Percentiles rank a stretch among this genome's conserved stretches.
Evolutionary conservation across 2,113 vertebrate genomes (phyloP).

Genomic region (Macroglossus sobrinus): DNA sequence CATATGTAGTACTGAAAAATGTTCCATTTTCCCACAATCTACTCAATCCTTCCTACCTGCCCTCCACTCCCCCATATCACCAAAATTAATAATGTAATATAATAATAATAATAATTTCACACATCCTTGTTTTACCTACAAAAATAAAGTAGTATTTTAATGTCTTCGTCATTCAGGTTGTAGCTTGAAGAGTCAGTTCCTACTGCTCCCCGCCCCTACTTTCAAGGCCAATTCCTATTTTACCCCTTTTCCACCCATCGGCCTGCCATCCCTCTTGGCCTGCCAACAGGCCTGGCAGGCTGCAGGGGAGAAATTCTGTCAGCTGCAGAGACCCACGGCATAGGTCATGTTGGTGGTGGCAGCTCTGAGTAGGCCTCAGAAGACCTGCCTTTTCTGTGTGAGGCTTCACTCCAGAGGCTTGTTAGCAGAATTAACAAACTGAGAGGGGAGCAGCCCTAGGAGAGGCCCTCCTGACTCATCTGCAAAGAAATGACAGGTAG

Average conservation of each 20-base stretch:
- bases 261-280: neutral
- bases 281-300: neutral
- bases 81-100: neutral
- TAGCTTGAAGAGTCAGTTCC: neutral
- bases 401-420: neutral
- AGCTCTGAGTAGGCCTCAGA: neutral
- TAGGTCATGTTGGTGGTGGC: neutral
- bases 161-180: neutral
- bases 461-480: neutral
- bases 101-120: neutral
- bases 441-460: neutral
- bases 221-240: neutral
- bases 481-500: neutral
- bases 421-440: rapidly evolving
- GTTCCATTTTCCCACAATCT: neutral
- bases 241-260: neutral
- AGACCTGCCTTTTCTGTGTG: neutral
- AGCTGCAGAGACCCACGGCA: neutral
- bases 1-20: neutral
- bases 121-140: neutral
- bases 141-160: neutral
- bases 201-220: neutral
- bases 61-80: neutral
- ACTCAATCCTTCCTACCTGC: neutral
- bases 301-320: too few species aligned